Conservation (phyloP, 1,140 invertebrate species). For the Panagrolaimus sp. region DNA sequence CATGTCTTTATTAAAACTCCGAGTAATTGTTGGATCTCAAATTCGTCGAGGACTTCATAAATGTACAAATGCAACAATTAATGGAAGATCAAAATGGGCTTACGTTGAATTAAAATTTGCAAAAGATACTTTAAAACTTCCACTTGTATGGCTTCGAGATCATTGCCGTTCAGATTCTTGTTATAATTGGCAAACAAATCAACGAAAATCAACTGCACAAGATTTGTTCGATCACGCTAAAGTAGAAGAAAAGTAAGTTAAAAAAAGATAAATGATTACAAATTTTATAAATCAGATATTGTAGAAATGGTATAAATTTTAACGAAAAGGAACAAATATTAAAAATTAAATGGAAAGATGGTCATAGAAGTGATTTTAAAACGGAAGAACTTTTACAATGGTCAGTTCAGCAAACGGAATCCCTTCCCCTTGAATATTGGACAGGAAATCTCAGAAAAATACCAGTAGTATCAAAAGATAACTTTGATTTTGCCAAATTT, state of each 20-base stretch:
- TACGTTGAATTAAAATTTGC: conserved; percentile 5
- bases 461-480: conserved; percentile 26
- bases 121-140: conserved; percentile 19
- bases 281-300: conserved; percentile 14
- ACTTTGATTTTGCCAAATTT: conserved; percentile 31
- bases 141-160: conserved; percentile 52
- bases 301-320: conserved; percentile 29
- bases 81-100: neutral
- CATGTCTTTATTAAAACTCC: no score
- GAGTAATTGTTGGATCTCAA: no score
- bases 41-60: no score
- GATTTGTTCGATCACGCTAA: conserved; percentile 34
- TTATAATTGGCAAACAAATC: conserved; percentile 46
- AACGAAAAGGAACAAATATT: conserved; percentile 26
- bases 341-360: conserved; percentile 27
- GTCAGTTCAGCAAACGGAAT: conserved; percentile 29
- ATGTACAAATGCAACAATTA: no score
- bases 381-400: conserved; percentile 30
- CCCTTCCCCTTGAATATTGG: neutral
- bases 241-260: conserved; percentile 14
- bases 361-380: conserved; percentile 27
- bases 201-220: conserved; percentile 33
- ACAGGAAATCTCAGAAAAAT: conserved; percentile 15
- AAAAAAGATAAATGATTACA: no score
- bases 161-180: conserved; percentile 36